Conservation (phyloP, 2,888 invertebrate genomes). For the Clanis bilineata region DNA sequence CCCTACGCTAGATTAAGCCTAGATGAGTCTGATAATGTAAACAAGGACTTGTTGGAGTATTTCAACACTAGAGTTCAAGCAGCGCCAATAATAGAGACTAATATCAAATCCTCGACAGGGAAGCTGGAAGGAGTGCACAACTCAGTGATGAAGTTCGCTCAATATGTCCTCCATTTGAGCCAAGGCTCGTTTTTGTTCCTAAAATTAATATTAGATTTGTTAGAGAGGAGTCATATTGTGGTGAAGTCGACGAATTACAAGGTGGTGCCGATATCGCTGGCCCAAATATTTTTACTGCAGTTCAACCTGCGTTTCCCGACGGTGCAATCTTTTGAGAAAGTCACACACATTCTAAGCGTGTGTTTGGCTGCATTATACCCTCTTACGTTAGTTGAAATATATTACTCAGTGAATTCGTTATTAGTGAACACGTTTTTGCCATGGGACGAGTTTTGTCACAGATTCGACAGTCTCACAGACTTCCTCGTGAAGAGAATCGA, state of each 20-base stretch:
- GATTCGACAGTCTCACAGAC: constrained; percentile 92
- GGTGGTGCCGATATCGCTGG: constrained; percentile 92
- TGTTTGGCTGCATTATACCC: constrained; percentile 96
- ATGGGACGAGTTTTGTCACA: constrained; percentile 95
- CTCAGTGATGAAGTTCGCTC: constrained; percentile 90
- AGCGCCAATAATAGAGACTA: constrained; percentile 91
- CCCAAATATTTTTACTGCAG: constrained; percentile 94
- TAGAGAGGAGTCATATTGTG: constrained; percentile 95
- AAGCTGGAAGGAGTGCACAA: constrained; percentile 85
- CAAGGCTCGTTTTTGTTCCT: constrained; percentile 96
- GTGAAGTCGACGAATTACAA: constrained; percentile 97
- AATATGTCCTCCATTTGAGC: constrained; percentile 91
- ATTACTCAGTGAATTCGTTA: constrained; percentile 95
- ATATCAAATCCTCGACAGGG: constrained; percentile 86
- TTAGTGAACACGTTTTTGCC: constrained; percentile 89
- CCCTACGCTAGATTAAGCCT: constrained; percentile 90
- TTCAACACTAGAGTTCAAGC: constrained; percentile 91
- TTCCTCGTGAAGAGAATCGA: constrained; percentile 95
- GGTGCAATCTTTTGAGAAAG: constrained; percentile 93
- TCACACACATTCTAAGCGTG: constrained; percentile 93
- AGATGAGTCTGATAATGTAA: constrained; percentile 90
- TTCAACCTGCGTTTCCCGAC: constrained; percentile 97
- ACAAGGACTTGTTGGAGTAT: constrained; percentile 93
- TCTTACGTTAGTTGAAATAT: constrained; percentile 94
- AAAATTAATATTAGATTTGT: constrained; percentile 94